Percentiles rank a stretch among this genome's conserved stretches.
These are phyloP conservation scores for Hycleus phaleratus DNA, from an alignment of 1,140 invertebrate genomes.

Conservation along the genomic window DNA sequence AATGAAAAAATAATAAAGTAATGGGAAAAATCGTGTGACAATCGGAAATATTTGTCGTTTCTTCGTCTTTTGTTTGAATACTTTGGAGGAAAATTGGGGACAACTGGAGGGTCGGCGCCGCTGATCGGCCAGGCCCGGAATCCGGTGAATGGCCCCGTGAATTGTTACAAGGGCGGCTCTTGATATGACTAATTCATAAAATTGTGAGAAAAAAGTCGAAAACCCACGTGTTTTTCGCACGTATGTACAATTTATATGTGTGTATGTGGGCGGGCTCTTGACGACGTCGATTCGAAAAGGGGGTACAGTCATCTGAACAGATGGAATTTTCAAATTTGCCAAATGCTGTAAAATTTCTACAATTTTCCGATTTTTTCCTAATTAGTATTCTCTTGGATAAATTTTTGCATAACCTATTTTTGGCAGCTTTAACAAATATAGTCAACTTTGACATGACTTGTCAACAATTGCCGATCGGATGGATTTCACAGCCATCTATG, in stretches of 20 bases:
- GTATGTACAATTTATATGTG: conserved; percentile 19
- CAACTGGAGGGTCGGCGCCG: too few species aligned
- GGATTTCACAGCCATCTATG: too few species aligned
- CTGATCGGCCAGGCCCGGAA: too few species aligned
- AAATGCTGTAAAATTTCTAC: neutral
- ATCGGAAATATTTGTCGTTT: neutral
- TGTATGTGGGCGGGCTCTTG: conserved; percentile 18
- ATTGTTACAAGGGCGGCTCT: too few species aligned
- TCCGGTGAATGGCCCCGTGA: too few species aligned
- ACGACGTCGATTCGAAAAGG: neutral
- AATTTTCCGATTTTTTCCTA: neutral
- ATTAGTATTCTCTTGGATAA: neutral
- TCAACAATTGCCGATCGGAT: too few species aligned
- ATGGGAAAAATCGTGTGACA: neutral
- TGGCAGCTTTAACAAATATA: neutral
- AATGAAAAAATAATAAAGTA: neutral
- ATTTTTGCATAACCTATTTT: conserved; percentile 1
- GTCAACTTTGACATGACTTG: too few species aligned
- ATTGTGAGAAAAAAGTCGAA: too few species aligned
- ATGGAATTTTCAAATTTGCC: conserved; percentile 11
- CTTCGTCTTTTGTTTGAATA: neutral
- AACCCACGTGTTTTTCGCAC: conserved; percentile 18
- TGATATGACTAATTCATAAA: too few species aligned
- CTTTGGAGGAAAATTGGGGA: too few species aligned
- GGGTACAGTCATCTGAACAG: conserved; percentile 1